Base-by-base conservation (phyloP, 2,888 invertebrate genomes). In the Sympetrum striolatum region DNA sequence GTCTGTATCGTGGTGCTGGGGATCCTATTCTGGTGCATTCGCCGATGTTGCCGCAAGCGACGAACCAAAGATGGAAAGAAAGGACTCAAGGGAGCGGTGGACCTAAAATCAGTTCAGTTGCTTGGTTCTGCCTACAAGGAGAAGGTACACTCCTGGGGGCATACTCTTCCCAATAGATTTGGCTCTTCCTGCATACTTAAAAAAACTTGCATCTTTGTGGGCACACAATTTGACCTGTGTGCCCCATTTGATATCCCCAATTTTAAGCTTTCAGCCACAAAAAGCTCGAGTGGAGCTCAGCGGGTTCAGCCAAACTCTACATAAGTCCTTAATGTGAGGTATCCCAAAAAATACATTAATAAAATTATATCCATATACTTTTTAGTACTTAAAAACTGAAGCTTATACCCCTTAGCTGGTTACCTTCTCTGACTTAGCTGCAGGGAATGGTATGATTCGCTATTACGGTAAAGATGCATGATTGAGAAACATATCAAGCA, bases 51-150 rank as follows among this genome's bases (percentile, higher is more conserved):
- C 95, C 97, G 98, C 94, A 98, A 98, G 93, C 95, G 98, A 93
- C 96, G 98, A 92, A 97, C 98, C 95, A 98, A 98, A 96, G 98
- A 98, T 94, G 98, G 97, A 93, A 98, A 98, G 95, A 98, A 98
- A 94, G 98, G 98, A 92, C 95, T 96, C 95, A 98, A 98, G 94
- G 98, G 98, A 92, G 95, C 95, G 79, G 98, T 99, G 93, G 99
- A 99, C 95, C 95, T 99, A 93, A 98, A 99, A 95, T 98, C 98
- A 94, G 98, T 99, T 93, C 98, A 99, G 94, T 96, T 99, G 91
- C 96, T 99, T 92, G 98, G 99, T 93, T 98, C 98, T 93, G 98
- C 98, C 91, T 98, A 98, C 95, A 99, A 99, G 94, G 99, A 99
- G 95, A 99, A 99, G 97, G 99, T 98, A 96, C 94, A 95, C 95